Percentiles rank a stretch among this genome's conserved stretches.
phyloP scores from a whole-genome alignment of 2,113 vertebrate genomes.

The Dipodomys merriami region DNA sequence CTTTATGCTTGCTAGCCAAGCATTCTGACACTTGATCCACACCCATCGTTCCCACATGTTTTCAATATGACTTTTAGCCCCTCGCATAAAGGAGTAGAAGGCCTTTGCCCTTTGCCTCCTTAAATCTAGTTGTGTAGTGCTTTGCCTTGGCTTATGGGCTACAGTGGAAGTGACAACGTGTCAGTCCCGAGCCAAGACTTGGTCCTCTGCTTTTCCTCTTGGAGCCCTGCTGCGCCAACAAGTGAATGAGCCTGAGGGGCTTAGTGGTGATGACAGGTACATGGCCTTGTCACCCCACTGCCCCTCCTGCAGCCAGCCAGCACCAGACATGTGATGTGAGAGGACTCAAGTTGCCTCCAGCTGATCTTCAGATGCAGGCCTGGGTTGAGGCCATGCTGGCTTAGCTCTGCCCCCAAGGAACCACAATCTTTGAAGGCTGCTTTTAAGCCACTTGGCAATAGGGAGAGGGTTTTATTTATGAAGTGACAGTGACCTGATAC shows the following conservation, averaged over 20 bases:
- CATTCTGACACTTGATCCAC: too few species aligned
- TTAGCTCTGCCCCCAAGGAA: background rate
- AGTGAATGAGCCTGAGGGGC: background rate
- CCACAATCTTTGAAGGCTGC: background rate
- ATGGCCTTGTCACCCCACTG: background rate
- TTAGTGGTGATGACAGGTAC: background rate
- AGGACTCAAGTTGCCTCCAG: background rate
- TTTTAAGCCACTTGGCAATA: background rate
- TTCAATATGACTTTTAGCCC: background rate
- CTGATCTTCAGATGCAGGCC: background rate
- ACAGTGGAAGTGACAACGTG: background rate
- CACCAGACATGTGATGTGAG: background rate
- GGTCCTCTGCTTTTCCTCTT: background rate
- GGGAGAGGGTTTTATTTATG: too few species aligned
- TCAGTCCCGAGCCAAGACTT: background rate
- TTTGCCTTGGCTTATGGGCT: background rate
- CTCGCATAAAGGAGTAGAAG: background rate
- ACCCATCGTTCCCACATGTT: background rate
- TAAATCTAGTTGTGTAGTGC: background rate
- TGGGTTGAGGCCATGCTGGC: background rate
- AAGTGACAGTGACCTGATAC: background rate
- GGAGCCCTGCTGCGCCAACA: background rate
- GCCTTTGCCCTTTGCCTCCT: background rate
- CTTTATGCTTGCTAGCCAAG: too few species aligned
- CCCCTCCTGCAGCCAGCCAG: background rate